Percentiles rank a stretch among this genome's conserved stretches.
Conservation (phyloP, 2,797 vertebrate genomes). For the Trachops cirrhosus region DNA sequence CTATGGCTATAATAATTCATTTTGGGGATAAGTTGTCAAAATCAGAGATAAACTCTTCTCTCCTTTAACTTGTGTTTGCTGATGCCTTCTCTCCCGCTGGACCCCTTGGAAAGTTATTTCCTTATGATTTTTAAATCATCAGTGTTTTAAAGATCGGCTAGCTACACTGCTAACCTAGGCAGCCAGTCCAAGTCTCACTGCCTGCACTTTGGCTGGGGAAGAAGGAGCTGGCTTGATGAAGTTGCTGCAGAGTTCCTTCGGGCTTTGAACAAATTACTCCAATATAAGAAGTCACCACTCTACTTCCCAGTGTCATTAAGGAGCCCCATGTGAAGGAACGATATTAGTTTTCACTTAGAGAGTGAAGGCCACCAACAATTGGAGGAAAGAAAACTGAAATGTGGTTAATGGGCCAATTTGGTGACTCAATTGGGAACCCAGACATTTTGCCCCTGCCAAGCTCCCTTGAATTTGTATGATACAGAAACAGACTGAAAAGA, state of each 20-base stretch:
- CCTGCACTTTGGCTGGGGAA: neutral
- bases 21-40: slow-evolving; percentile 1
- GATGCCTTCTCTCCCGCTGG: neutral
- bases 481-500: slow-evolving; percentile 32
- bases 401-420: slow-evolving; percentile 62
- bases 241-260: slow-evolving; percentile 21
- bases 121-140: neutral
- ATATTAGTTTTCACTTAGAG: slow-evolving; percentile 67
- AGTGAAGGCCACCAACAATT: slow-evolving; percentile 45
- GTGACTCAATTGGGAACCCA: slow-evolving; percentile 55
- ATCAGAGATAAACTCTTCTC: neutral
- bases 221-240: slow-evolving; percentile 37
- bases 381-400: slow-evolving; percentile 49
- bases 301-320: slow-evolving; percentile 51
- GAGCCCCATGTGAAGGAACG: slow-evolving; percentile 50
- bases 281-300: slow-evolving; percentile 61
- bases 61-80: neutral
- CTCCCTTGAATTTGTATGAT: slow-evolving; percentile 39
- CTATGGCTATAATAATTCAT: neutral
- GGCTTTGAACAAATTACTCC: slow-evolving; percentile 64
- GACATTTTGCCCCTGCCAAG: slow-evolving; percentile 49
- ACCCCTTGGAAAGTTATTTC: neutral
- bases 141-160: slow-evolving; percentile 8
- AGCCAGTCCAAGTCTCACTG: neutral
- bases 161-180: neutral